A percentile compares a stretch with the other conserved stretches of the same genome.
These are phyloP conservation scores for Vireo altiloquus DNA, from an alignment of 2,113 vertebrate genomes.

Conservation along the genomic window DNA sequence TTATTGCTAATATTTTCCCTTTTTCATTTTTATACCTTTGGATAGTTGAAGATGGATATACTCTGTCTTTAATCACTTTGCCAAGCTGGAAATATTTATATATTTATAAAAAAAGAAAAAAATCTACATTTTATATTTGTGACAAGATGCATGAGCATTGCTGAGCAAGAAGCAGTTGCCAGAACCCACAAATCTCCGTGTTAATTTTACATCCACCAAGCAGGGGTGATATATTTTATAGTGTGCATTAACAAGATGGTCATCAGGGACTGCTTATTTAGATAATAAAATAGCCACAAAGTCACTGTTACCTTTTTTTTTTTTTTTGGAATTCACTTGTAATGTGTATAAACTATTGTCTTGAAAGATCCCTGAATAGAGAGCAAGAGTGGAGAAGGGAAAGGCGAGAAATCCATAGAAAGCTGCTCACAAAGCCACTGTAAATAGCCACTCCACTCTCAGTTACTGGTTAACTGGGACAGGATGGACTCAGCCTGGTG, in stretches of 20 bases:
- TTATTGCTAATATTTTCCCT: not conserved
- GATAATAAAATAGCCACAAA: not conserved
- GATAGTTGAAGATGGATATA: not conserved
- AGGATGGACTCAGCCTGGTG: not conserved
- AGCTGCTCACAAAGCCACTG: not conserved
- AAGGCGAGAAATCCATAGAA: not conserved
- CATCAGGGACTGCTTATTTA: not conserved
- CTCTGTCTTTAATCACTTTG: slow-evolving; percentile 34
- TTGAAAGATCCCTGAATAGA: not conserved
- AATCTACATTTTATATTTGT: slow-evolving; percentile 35
- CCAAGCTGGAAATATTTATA: slow-evolving; percentile 15
- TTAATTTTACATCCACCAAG: not conserved
- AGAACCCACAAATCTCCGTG: slow-evolving; percentile 28
- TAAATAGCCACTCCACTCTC: not conserved
- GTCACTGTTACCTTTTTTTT: not conserved
- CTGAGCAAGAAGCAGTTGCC: not conserved
- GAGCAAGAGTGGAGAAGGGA: not conserved
- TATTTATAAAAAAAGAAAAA: not conserved
- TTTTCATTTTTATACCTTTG: slow-evolving; percentile 25
- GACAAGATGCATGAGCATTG: not conserved
- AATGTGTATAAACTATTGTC: not conserved
- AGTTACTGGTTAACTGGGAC: not conserved
- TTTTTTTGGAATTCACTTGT: not conserved
- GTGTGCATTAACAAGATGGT: not conserved
- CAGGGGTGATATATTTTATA: not conserved